These are phyloP conservation scores for Podarcis cretensis DNA, from an alignment of 2,113 vertebrate species.

Conservation along the genomic window DNA sequence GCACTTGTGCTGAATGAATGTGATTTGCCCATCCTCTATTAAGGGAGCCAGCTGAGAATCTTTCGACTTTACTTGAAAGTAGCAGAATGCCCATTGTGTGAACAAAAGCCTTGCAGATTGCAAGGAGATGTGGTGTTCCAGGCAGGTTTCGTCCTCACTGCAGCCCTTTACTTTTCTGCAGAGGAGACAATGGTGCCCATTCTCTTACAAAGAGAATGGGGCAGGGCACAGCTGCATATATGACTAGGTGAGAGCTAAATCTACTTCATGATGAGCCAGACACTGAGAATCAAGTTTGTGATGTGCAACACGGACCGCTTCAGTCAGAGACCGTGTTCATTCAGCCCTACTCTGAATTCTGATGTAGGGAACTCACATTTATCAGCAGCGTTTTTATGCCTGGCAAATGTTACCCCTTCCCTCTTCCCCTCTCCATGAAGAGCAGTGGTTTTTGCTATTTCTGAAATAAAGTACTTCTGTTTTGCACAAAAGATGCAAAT, in stretches of 20 bases:
- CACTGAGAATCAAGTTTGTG: background rate
- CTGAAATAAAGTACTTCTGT: too few species aligned
- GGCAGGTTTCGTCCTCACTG: background rate
- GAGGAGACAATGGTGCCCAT: background rate
- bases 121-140: too few species aligned
- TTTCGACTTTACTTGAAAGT: background rate
- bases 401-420: too few species aligned
- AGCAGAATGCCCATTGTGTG: background rate
- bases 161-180: background rate
- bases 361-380: too few species aligned
- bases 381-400: too few species aligned
- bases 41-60: background rate
- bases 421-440: too few species aligned
- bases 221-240: background rate
- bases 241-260: background rate
- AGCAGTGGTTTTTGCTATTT: too few species aligned
- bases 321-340: too few species aligned
- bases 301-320: background rate
- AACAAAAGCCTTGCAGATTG: background rate
- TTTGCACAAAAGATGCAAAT: too few species aligned
- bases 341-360: background rate
- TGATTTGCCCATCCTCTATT: background rate
- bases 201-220: background rate
- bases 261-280: background rate
- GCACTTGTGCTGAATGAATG: background rate